phyloP scores from a whole-genome alignment of 2,797 vertebrate species.

The Diglossa cyanea region DNA sequence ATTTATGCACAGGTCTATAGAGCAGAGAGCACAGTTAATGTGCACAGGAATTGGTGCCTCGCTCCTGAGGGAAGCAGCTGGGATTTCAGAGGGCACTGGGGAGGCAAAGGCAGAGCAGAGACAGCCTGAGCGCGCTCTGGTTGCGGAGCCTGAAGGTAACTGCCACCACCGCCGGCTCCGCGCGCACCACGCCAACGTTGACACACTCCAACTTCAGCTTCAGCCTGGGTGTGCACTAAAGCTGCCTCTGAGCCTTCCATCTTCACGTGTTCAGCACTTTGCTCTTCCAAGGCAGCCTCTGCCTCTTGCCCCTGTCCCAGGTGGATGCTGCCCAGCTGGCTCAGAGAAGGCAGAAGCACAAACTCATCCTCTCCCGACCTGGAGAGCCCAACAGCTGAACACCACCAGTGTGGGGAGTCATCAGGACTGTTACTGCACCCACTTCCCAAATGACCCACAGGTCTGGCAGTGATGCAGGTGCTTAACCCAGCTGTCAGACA shows the following conservation, averaged over 20 bases:
- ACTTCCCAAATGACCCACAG: not conserved
- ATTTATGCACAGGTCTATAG: not conserved
- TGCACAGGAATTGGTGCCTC: not conserved
- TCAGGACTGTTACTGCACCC: fast-evolving
- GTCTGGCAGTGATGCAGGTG: not conserved
- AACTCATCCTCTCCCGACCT: not conserved
- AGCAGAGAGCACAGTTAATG: not conserved
- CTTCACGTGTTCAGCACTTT: not conserved
- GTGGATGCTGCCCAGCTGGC: not conserved
- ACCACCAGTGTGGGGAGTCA: not conserved
- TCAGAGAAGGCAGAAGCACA: not conserved
- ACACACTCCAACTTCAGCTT: not conserved
- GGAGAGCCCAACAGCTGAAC: not conserved
- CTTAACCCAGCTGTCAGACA: not conserved
- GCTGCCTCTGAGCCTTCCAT: not conserved
- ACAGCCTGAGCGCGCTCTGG: not conserved
- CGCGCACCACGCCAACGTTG: not conserved
- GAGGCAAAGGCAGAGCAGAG: not conserved
- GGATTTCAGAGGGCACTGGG: not conserved
- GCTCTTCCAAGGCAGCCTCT: not conserved
- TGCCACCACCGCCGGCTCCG: not conserved
- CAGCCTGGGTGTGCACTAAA: not conserved
- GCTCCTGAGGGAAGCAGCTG: not conserved
- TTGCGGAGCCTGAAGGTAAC: not conserved
- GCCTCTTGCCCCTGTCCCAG: fast-evolving